phyloP scores from a whole-genome alignment of 2,888 invertebrate species.

The Torymus texanus region DNA sequence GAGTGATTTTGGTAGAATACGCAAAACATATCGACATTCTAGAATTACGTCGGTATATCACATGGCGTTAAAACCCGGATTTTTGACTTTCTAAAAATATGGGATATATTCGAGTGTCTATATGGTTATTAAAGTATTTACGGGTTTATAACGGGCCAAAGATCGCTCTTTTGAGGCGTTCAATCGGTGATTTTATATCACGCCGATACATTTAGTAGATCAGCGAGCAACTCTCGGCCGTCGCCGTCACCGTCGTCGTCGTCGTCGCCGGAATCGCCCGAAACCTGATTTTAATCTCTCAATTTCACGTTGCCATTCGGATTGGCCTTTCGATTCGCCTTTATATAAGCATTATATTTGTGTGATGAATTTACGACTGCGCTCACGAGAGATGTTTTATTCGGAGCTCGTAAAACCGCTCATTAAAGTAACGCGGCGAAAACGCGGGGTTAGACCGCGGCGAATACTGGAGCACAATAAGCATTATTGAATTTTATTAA shows the following conservation, averaged over 20 bases:
- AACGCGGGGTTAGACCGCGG: neutral
- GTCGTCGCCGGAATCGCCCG: too few relatives aligned
- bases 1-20: too few relatives aligned
- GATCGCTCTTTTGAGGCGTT: too few relatives aligned
- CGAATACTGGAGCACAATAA: slow-evolving; percentile 22
- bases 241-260: too few relatives aligned
- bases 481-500: slow-evolving; percentile 23
- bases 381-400: neutral
- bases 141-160: too few relatives aligned
- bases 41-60: too few relatives aligned
- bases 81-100: too few relatives aligned
- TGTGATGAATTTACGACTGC: slow-evolving; percentile 31
- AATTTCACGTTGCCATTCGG: slow-evolving; percentile 20
- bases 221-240: neutral
- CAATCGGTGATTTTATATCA: too few relatives aligned
- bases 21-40: too few relatives aligned
- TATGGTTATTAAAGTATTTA: too few relatives aligned
- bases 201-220: neutral
- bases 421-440: slow-evolving; percentile 18
- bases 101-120: too few relatives aligned
- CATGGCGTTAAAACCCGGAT: too few relatives aligned
- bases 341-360: slow-evolving; percentile 11
- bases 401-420: slow-evolving; percentile 31
- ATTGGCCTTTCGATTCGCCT: slow-evolving; percentile 29
- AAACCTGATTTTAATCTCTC: slow-evolving; percentile 34